Evolutionary conservation across 2,888 invertebrate genomes (phyloP), one percentile per base, ranked within the genome.

Genomic region (Junonia oenone): DNA sequence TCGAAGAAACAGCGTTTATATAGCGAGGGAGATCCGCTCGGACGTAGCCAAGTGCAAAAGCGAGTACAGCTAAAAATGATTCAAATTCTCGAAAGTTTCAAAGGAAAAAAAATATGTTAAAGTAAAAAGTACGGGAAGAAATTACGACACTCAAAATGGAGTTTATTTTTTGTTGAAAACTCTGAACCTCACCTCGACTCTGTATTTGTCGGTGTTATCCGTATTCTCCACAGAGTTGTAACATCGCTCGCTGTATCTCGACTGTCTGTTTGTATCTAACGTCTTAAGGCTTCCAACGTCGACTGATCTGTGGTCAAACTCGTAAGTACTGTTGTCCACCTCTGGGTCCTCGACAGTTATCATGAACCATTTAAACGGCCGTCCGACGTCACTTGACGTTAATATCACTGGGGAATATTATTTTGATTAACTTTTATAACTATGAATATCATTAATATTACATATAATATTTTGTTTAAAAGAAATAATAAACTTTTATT

Each of bases 321-420:
- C 73, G 13, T 73, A 70, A 0, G 69, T 64, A 11, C 63, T 73
- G 31, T 74, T 69, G 58, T 88, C 89, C 6, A 82, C 68, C 0
- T 75, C 74, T 0, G 89, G 87, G 49, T 88, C 83, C 49, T 90
- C 89, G 0, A 80, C 86, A 0, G 88, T 88, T 52, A 90, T 84
- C 87, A 90, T 88, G 68, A 88, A 90, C 76, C 78, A 78, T 14
- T 77, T 76, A 63, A 90, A 89, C 0, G 84, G 76, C 0, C 78
- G 76, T 0, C 65, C 69, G 0, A 27, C 17, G 13, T 72, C 58
- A 5, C 58, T 68, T 0, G 81, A 63, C n/a, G 68, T 65, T 14
- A 88, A 62, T 8, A 72, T 73, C 52, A 88, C 87, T 86, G 19
- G 4, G 19, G 11, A 19, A 19, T 19, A 2, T 4, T 2, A 17